phyloP scores from a whole-genome alignment of 2,888 invertebrate genomes.

The Agrenia bidenticulata region DNA sequence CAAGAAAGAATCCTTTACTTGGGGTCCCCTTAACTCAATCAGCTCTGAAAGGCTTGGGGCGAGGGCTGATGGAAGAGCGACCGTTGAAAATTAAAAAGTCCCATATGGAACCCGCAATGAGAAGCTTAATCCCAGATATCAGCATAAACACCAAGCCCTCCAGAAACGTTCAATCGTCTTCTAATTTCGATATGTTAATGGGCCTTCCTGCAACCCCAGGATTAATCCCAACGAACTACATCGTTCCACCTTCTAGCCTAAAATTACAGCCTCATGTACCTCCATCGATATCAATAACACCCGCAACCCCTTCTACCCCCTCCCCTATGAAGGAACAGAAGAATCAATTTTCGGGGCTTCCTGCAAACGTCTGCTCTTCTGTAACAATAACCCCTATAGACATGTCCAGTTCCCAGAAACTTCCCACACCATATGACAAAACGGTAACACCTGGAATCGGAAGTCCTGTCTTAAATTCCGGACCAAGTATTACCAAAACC shows the following conservation, averaged over 20 bases:
- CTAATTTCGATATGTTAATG: slow-evolving; percentile 35
- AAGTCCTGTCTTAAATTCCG: slow-evolving; percentile 26
- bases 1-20: slow-evolving; percentile 34
- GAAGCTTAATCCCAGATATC: slow-evolving; percentile 40
- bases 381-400: slow-evolving; percentile 52
- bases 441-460: slow-evolving; percentile 47
- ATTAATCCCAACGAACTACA: slow-evolving; percentile 44
- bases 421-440: slow-evolving; percentile 44
- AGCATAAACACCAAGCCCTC: slow-evolving; percentile 31
- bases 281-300: slow-evolving; percentile 50
- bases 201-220: slow-evolving; percentile 47
- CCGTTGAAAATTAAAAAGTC: slow-evolving; percentile 31
- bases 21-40: slow-evolving; percentile 17
- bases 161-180: slow-evolving; percentile 15
- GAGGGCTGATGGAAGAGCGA: slow-evolving; percentile 30
- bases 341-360: slow-evolving; percentile 18
- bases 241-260: slow-evolving; percentile 8
- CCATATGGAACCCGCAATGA: slow-evolving; percentile 36
- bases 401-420: slow-evolving; percentile 46
- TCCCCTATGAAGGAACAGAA: slow-evolving; percentile 22
- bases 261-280: slow-evolving; percentile 41
- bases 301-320: slow-evolving; percentile 38
- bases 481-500: not conserved
- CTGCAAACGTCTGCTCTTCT: slow-evolving; percentile 50
- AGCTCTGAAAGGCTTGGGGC: slow-evolving; percentile 28